Evolutionary conservation across 1,140 invertebrate species (phyloP).

Genomic region (Drosophila ambigua): DNA sequence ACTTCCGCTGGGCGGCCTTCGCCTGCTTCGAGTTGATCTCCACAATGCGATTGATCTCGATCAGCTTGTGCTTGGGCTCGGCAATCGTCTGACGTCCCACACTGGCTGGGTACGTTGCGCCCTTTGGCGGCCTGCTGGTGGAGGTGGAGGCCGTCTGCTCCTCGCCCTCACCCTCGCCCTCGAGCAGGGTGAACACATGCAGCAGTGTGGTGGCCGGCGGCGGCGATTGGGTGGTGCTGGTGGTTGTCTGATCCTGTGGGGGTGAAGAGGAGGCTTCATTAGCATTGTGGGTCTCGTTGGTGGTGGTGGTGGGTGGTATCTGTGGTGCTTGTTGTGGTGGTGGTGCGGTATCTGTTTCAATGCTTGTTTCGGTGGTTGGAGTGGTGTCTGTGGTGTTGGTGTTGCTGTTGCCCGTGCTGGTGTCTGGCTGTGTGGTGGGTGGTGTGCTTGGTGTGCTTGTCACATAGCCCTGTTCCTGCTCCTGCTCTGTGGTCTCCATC

Average conservation of each 20-base stretch:
- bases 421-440: constrained; percentile 43
- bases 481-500: constrained; percentile 17
- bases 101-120: constrained; percentile 10
- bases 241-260: constrained; percentile 53
- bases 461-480: constrained; percentile 54
- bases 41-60: constrained; percentile 87
- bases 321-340: constrained; percentile 33
- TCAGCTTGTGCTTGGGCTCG: constrained; percentile 85
- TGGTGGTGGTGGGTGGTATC: constrained; percentile 27
- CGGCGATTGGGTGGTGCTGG: constrained; percentile 65
- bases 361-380: constrained; percentile 58
- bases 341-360: constrained; percentile 38
- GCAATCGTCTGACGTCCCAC: constrained; percentile 5
- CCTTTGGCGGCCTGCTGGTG: constrained; percentile 15
- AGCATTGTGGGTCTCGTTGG: constrained; percentile 56
- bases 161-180: constrained; percentile 63
- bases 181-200: constrained; percentile 84
- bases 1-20: constrained; percentile 85
- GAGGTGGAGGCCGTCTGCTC: constrained; percentile 14
- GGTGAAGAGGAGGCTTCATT: constrained; percentile 79
- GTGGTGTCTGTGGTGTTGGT: constrained; percentile 54
- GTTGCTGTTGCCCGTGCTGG: constrained; percentile 31
- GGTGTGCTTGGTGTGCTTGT: constrained; percentile 75
- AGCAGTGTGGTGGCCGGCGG: constrained; percentile 84
- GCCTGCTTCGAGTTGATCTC: constrained; percentile 87